These are phyloP conservation scores for Auanema sp. DNA, from an alignment of 2,888 invertebrate species.

Conservation along the genomic window DNA sequence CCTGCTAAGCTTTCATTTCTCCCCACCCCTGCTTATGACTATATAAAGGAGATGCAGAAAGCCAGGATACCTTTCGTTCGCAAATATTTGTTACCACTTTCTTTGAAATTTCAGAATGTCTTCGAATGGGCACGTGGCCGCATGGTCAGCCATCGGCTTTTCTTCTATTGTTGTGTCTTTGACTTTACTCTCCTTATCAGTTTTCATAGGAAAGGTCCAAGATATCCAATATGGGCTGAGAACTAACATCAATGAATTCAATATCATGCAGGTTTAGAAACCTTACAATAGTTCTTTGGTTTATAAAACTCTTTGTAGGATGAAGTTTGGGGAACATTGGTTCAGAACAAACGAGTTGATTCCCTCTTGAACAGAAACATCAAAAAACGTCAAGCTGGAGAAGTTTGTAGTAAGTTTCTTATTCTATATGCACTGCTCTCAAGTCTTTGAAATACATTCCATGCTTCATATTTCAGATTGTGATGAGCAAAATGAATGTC, in stretches of 20 bases:
- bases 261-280: constrained; percentile 38
- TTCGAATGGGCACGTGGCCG: constrained; percentile 18
- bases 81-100: too few species aligned
- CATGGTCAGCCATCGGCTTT: constrained; percentile 35
- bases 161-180: constrained; percentile 37
- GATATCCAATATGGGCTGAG: constrained; percentile 30
- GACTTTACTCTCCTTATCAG: constrained; percentile 34
- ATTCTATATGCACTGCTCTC: neutral
- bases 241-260: constrained; percentile 42
- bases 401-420: constrained; percentile 31
- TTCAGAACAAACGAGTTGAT: constrained; percentile 25
- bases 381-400: constrained; percentile 33
- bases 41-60: too few species aligned
- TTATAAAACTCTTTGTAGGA: constrained; percentile 22
- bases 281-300: neutral
- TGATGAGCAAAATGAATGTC: constrained; percentile 36
- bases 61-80: too few species aligned
- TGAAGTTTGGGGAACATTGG: constrained; percentile 44
- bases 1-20: too few species aligned
- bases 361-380: constrained; percentile 25
- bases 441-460: neutral
- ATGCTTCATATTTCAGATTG: constrained; percentile 25
- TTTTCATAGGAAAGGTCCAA: constrained; percentile 33
- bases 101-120: too few species aligned
- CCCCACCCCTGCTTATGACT: too few species aligned